Evolutionary conservation across 2,113 vertebrate genomes (phyloP), one percentile per base, ranked within the genome.

Genomic region (Siniperca chuatsi): DNA sequence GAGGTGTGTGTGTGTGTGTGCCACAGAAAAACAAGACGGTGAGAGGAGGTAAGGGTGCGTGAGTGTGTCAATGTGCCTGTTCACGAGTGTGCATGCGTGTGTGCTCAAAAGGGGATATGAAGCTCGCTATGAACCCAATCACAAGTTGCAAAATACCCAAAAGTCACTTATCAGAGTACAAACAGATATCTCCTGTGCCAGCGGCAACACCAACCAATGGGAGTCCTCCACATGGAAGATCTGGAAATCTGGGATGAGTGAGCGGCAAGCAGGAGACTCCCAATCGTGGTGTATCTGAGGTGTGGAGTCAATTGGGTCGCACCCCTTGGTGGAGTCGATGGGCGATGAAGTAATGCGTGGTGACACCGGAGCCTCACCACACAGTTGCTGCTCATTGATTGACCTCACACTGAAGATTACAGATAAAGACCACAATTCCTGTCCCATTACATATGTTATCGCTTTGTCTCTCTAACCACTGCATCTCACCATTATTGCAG

Each of bases 151-250:
- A 69, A 86, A 57, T 58, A 77, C 72, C 81, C 40, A 54, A 70
- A 83, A 84, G 62, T 78, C 67, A 79, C 83, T 87, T 89, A 86
- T 93, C 91, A 82, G 81, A 87, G 75, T 58, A 50, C 62, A 21
- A 70, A 52, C 29, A 60, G 42, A 87, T 71, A 77, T 82, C 71
- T 75, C 57, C 60, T 37, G 4, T 0, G 16, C 33, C 66, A 37
- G 70, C 12, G 7, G 65, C 82, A 75, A 35, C 81, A 44, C 23
- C 12, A 44, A 74, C 76, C 25, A 60, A 44, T 11, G 62, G 78
- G 83, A 75, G 66, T 62, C 46, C 72, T 62, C 65, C 18, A 13
- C 10, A 65, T n/a, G 12, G 57, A 79, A 66, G 48, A 79, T 66
- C 64, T 79, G 67, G 62, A 58, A 79, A 73, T 79, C 75, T 62